Evolutionary conservation across 37 sponge, comb jelly and placozoan species (phyloP), one percentile per base, ranked within the genome.

Genomic region (Beroe ovata): DNA sequence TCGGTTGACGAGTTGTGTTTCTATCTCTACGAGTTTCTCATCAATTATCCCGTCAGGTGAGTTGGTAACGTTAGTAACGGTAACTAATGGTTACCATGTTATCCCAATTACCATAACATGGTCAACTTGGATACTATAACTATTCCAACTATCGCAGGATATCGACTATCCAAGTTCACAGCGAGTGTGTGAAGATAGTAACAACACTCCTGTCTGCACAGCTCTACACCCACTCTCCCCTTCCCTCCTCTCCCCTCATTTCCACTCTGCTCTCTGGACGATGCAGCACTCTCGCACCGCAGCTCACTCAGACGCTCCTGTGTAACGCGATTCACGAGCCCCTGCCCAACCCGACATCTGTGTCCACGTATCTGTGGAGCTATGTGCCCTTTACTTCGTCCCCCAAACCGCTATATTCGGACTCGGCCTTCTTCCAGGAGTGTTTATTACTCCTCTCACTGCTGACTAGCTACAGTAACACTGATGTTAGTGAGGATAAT

Each of bases 161-260:
- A 8, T 25, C 25, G 8, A 66, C 69, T 1, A 66, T 77, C n/a
- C 54, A 77, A 40, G 54, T 42, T n/a, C 84, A 77, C 54, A 77
- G 54, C 84, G 84, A 77, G 38, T 77, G 84, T 77, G 54, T 77
- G 54, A 39, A 77, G 54, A 77, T 77, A 1, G 28, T 77, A 4
- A 77, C 84, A 4, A 77, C 28, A 21, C 84, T 77, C 6, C 22
- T 39, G 22, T 77, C 84, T 6, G 41, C 84, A 4, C 84, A 33
- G 23, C 84, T 77, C 11, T 77, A 77, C 84, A 8, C 26, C 84
- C 26, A 42, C 47, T 19, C 84, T 54, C 84, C 42, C 38, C 28
- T 54, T 8, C 22, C 54, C 84, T n/a, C 54, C 38, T 35, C 71
- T 3, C 26, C 84, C 11, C 33, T 42, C 47, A 30, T 77, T 1